Evolutionary conservation across 2,888 invertebrate species (phyloP).

Genomic region (Creontiades dilutus): DNA sequence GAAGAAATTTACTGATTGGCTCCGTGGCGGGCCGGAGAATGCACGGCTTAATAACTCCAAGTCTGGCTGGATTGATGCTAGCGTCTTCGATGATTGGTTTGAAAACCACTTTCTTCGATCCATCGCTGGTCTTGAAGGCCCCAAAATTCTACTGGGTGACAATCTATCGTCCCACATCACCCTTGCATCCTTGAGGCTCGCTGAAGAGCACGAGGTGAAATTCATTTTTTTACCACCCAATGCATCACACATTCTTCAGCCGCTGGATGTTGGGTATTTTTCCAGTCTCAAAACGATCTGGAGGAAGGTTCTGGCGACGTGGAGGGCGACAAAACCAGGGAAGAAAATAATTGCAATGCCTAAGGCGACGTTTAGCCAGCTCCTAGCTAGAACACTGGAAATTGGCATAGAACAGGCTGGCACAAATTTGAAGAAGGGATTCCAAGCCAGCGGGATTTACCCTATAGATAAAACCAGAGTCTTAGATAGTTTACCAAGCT

Average conservation of each 20-base stretch:
- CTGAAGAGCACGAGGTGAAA: constrained; percentile 75
- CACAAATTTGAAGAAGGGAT: constrained; percentile 39
- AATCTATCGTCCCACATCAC: constrained; percentile 73
- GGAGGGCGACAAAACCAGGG: constrained; percentile 69
- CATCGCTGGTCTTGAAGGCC: constrained; percentile 74
- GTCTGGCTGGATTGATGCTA: constrained; percentile 37
- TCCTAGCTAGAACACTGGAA: constrained; percentile 56
- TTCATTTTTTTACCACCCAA: constrained; percentile 76
- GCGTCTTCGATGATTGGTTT: background rate
- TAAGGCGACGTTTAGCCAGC: constrained; percentile 71
- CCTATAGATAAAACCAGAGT: constrained; percentile 17
- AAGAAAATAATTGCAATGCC: constrained; percentile 62
- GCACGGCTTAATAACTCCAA: constrained; percentile 78
- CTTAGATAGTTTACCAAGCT: constrained; percentile 38
- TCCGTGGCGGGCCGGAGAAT: too few species aligned
- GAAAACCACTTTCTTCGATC: background rate
- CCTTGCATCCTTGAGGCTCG: constrained; percentile 68
- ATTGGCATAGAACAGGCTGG: constrained; percentile 28
- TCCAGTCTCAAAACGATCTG: constrained; percentile 75
- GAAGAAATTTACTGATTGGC: constrained; percentile 78
- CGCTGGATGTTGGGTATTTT: constrained; percentile 76
- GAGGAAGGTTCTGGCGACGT: constrained; percentile 63
- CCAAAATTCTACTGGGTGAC: constrained; percentile 73
- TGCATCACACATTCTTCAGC: constrained; percentile 75
- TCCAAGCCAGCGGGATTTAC: constrained; percentile 17